Evolutionary conservation across 2,888 invertebrate species (phyloP).

Genomic region (Elysia crispata): DNA sequence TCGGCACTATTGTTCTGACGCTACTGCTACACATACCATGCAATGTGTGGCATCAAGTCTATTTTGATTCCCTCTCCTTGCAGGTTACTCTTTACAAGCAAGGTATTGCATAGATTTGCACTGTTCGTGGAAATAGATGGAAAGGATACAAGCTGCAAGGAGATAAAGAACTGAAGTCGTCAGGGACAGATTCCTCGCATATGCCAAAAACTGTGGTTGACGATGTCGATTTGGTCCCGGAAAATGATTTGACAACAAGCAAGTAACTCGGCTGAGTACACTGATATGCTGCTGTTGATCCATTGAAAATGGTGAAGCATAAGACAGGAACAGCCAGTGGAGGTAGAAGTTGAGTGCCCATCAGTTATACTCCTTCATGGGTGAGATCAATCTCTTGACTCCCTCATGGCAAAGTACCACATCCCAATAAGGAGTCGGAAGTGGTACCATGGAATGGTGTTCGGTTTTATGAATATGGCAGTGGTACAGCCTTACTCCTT

Average conservation of each 20-base stretch:
- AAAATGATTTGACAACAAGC: neutral
- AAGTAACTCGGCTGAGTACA: neutral
- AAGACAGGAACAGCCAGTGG: too few species aligned
- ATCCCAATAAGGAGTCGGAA: neutral
- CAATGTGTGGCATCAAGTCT: conserved; percentile 22
- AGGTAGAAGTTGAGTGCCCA: too few species aligned
- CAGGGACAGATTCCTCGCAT: neutral
- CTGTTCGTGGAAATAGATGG: conserved; percentile 17
- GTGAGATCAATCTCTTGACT: neutral
- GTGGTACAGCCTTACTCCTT: neutral
- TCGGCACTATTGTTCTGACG: conserved; percentile 27
- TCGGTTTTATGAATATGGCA: neutral
- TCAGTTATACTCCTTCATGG: neutral
- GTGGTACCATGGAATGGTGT: neutral
- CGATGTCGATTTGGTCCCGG: neutral
- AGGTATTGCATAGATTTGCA: conserved; percentile 15
- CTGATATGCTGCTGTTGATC: neutral
- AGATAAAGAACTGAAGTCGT: conserved; percentile 6
- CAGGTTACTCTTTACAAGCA: conserved; percentile 2
- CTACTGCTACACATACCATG: conserved; percentile 7
- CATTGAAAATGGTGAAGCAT: neutral
- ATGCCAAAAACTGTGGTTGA: neutral
- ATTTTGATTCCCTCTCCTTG: too few species aligned
- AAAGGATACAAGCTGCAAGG: neutral
- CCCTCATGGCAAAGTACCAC: neutral